These are phyloP conservation scores for Arvicanthis niloticus DNA, from an alignment of 2,113 vertebrate species.

Conservation along the genomic window DNA sequence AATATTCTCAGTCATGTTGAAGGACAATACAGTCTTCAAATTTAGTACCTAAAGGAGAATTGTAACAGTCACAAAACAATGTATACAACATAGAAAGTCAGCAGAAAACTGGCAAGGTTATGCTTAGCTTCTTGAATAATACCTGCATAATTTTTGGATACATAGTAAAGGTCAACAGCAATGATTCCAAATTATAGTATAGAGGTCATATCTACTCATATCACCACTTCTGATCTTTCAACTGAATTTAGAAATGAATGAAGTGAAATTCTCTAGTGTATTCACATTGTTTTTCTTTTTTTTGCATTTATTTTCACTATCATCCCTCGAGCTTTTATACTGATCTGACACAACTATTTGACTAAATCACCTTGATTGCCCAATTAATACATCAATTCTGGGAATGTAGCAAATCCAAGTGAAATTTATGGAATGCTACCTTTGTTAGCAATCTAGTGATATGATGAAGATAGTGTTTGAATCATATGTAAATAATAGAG, in stretches of 20 bases:
- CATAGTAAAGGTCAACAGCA: slow-evolving; percentile 25
- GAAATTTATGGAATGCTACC: background rate
- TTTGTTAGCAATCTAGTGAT: background rate
- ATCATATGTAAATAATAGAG: background rate
- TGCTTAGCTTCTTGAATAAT: background rate
- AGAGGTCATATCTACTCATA: background rate
- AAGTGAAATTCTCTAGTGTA: background rate
- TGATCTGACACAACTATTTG: background rate
- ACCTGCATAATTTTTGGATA: slow-evolving; percentile 50
- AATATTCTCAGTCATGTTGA: slow-evolving; percentile 76
- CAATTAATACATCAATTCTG: background rate
- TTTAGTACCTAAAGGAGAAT: slow-evolving; percentile 51
- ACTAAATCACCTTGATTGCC: background rate
- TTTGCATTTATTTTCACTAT: background rate
- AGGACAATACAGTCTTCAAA: slow-evolving; percentile 79
- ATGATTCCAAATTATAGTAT: background rate
- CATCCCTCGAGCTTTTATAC: background rate
- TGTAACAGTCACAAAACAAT: slow-evolving; percentile 72
- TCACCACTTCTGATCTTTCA: background rate
- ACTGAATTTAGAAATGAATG: slow-evolving; percentile 34
- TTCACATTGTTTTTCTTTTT: background rate
- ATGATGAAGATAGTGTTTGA: background rate
- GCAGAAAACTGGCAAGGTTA: slow-evolving; percentile 72
- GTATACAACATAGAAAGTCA: slow-evolving; percentile 63
- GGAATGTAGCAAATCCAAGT: background rate